phyloP scores from a whole-genome alignment of 2,797 vertebrate species.

The Erpetoichthys calabaricus region DNA sequence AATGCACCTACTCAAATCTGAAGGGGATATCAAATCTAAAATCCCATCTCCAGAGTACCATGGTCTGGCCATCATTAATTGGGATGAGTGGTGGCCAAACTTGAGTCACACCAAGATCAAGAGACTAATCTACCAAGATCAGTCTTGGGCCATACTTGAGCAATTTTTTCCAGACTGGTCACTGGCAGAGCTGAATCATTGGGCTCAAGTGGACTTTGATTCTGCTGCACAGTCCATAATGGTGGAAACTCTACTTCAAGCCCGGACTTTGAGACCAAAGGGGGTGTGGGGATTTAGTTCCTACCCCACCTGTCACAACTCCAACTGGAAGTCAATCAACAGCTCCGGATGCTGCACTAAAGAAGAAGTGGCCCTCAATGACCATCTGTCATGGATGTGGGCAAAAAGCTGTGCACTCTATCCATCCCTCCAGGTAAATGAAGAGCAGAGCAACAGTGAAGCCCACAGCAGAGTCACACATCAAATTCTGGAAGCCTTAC shows the following conservation, averaged over 20 bases:
- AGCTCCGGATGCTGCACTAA: slow-evolving; percentile 48
- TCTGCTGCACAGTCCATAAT: slow-evolving; percentile 53
- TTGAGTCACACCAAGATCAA: slow-evolving; percentile 47
- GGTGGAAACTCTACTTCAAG: slow-evolving; percentile 49
- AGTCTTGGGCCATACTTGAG: slow-evolving; percentile 42
- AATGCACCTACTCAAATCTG: slow-evolving; percentile 45
- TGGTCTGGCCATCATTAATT: slow-evolving; percentile 48
- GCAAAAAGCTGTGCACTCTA: slow-evolving; percentile 50
- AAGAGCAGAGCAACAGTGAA: slow-evolving; percentile 40
- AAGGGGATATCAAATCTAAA: slow-evolving; percentile 38
- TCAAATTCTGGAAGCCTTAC: slow-evolving; percentile 49
- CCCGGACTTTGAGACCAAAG: slow-evolving; percentile 48
- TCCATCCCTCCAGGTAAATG: slow-evolving; percentile 48
- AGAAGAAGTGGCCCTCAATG: slow-evolving; percentile 47
- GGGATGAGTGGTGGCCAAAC: slow-evolving; percentile 54
- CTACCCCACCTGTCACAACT: slow-evolving; percentile 51
- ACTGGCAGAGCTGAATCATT: slow-evolving; percentile 47
- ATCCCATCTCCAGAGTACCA: slow-evolving; percentile 44
- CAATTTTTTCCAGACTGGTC: slow-evolving; percentile 54
- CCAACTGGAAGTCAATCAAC: slow-evolving; percentile 34
- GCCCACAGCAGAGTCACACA: too few relatives aligned
- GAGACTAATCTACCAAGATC: slow-evolving; percentile 39
- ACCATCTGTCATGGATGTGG: slow-evolving; percentile 58
- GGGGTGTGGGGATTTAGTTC: slow-evolving; percentile 52
- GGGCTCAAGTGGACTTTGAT: slow-evolving; percentile 65